These are phyloP conservation scores for Pollachius pollachius DNA, from an alignment of 2,113 vertebrate species.

Conservation along the genomic window DNA sequence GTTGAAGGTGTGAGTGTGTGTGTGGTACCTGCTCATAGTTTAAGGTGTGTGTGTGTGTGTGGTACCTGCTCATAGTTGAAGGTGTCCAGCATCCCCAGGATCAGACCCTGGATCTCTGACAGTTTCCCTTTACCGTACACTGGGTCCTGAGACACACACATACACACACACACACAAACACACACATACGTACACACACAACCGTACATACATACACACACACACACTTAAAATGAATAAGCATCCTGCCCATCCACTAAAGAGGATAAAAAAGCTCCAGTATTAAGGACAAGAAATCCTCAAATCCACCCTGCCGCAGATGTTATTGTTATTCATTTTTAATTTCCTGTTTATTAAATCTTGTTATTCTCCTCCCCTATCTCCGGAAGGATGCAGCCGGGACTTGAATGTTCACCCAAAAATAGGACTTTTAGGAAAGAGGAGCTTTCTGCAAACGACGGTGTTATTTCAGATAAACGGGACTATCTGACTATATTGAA, in stretches of 20 bases:
- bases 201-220: constrained; percentile 6
- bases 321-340: too few relatives aligned
- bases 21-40: constrained; percentile 88
- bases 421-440: too few relatives aligned
- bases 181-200: not conserved
- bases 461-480: too few relatives aligned
- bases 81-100: constrained; percentile 95
- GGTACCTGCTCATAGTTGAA: constrained; percentile 94
- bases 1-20: too few relatives aligned
- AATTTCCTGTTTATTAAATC: too few relatives aligned
- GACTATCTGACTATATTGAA: too few relatives aligned
- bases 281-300: too few relatives aligned
- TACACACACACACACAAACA: constrained; percentile 15
- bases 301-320: too few relatives aligned
- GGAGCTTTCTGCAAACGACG: too few relatives aligned
- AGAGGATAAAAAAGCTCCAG: too few relatives aligned
- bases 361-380: too few relatives aligned
- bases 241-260: too few relatives aligned
- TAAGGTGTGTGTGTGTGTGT: constrained; percentile 64
- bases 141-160: constrained; percentile 81
- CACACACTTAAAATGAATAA: not conserved
- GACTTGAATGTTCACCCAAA: not conserved
- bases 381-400: not conserved
- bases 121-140: constrained; percentile 94
- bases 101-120: constrained; percentile 93